Evolutionary conservation across 2,797 vertebrate genomes (phyloP).

Genomic region (Anisognathus igniventris): DNA sequence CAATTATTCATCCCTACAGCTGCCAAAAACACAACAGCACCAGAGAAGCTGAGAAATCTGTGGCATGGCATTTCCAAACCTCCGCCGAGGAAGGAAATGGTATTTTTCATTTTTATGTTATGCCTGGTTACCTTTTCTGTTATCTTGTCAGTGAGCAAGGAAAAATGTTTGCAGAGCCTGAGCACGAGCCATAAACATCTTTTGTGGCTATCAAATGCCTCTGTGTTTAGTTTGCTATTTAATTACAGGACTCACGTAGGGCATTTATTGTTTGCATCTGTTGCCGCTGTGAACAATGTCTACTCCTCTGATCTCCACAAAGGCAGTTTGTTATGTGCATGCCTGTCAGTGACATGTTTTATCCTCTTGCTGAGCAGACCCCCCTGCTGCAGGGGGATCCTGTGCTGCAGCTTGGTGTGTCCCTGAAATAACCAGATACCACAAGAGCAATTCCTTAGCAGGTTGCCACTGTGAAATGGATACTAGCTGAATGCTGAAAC

Average conservation of each 20-base stretch:
- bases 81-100: not conserved
- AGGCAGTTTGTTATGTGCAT: not conserved
- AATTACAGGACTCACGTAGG: slow-evolving; percentile 15
- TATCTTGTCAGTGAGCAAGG: slow-evolving; percentile 29
- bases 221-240: not conserved
- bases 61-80: not conserved
- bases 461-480: not conserved
- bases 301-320: not conserved
- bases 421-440: not conserved
- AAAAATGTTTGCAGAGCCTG: not conserved
- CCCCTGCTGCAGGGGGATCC: not conserved
- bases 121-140: slow-evolving; percentile 1
- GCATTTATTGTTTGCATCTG: slow-evolving; percentile 40
- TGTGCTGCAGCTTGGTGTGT: accelerated
- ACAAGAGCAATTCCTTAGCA: not conserved
- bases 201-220: slow-evolving; percentile 14
- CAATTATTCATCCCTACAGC: not conserved
- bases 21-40: not conserved
- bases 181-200: slow-evolving; percentile 19
- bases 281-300: not conserved
- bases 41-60: not conserved
- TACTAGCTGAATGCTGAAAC: not conserved
- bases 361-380: not conserved
- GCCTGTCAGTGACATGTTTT: not conserved
- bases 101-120: slow-evolving; percentile 14